phyloP scores from a whole-genome alignment of 2,113 vertebrate species.

The Puma concolor region DNA sequence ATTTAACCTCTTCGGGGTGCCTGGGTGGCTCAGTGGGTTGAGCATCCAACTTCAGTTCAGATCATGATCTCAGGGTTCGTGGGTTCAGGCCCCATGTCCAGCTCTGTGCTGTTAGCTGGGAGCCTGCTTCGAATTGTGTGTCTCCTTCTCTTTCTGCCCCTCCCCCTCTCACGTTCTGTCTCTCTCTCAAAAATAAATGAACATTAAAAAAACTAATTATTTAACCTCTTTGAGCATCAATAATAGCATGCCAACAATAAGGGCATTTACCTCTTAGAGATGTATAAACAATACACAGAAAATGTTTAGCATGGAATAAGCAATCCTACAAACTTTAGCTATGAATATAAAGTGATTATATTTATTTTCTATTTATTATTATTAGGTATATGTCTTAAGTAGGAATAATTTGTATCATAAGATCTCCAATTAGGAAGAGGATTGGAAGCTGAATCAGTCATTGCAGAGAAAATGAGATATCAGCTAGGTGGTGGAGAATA shows the following conservation, averaged over 20 bases:
- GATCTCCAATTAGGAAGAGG: background rate
- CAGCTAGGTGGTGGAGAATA: background rate
- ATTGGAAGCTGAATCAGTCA: background rate
- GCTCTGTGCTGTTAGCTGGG: no score
- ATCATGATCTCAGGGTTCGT: no score
- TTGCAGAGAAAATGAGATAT: background rate
- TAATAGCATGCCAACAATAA: background rate
- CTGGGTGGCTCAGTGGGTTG: no score
- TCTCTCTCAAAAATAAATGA: no score
- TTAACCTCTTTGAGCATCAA: background rate
- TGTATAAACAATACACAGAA: background rate
- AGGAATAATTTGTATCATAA: background rate
- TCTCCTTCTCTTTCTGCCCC: no score
- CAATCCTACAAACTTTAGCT: background rate
- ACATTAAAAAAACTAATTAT: background rate
- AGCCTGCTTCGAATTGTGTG: no score
- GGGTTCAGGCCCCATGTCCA: no score
- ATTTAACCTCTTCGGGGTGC: background rate
- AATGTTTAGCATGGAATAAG: background rate
- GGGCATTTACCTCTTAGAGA: background rate
- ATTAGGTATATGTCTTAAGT: background rate
- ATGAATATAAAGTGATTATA: background rate
- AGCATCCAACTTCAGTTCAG: no score
- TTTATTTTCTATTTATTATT: background rate
- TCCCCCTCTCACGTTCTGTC: no score